Evolutionary conservation across 1,140 invertebrate species (phyloP).

Genomic region (Ylistrum balloti): DNA sequence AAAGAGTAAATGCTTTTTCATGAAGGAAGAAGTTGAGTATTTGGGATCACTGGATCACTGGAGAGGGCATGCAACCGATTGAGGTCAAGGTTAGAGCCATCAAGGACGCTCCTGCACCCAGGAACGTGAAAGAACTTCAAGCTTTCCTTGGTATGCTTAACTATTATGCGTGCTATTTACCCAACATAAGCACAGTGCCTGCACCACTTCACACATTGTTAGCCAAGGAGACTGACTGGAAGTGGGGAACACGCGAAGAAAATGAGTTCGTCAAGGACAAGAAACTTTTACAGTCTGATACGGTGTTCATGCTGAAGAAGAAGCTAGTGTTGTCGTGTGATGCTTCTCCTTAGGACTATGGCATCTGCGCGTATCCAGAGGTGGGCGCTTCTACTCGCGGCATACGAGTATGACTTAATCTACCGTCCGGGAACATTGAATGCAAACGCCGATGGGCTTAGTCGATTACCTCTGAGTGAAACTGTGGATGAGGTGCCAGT

Average conservation of each 20-base stretch:
- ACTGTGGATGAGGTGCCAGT: no score
- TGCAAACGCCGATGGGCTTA: no score
- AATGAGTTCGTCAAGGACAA: no score
- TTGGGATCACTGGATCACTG: slow-evolving; percentile 77
- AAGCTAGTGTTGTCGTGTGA: no score
- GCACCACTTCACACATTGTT: slow-evolving; percentile 47
- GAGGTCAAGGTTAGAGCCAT: slow-evolving; percentile 62
- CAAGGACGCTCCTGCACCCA: slow-evolving; percentile 50
- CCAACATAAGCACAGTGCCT: slow-evolving; percentile 56
- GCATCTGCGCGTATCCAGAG: no score
- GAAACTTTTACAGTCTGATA: no score
- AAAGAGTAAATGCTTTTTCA: slow-evolving; percentile 78
- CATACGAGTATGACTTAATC: no score
- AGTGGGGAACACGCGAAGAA: slow-evolving; percentile 54
- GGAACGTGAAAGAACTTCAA: slow-evolving; percentile 50
- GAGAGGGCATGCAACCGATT: slow-evolving; percentile 66
- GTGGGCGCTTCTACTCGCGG: no score
- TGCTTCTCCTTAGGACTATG: no score
- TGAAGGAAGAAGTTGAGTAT: slow-evolving; percentile 71
- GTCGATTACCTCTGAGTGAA: no score
- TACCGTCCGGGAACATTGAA: no score
- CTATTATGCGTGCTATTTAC: slow-evolving; percentile 70
- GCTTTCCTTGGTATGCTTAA: slow-evolving; percentile 70
- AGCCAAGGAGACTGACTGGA: slow-evolving; percentile 9
- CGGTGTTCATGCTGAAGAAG: no score